phyloP scores from a whole-genome alignment of 2,797 vertebrate species.

The Parauchenoglanis punctatus region DNA sequence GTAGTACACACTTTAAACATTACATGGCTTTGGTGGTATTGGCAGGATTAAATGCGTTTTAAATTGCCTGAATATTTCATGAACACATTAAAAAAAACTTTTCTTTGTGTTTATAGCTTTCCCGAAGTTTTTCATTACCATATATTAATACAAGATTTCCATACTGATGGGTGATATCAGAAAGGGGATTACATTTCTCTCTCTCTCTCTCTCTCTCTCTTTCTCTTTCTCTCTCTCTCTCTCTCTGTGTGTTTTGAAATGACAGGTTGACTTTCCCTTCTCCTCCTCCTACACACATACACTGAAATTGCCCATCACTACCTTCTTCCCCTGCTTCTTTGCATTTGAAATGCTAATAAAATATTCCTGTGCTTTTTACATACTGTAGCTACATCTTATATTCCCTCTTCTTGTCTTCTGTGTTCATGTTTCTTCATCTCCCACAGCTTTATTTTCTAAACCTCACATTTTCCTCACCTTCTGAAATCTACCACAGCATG shows the following conservation, averaged over 20 bases:
- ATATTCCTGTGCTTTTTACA: conserved; percentile 46
- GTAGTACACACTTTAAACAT: background rate
- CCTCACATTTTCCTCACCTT: background rate
- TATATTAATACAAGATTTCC: conserved; percentile 52
- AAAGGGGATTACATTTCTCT: background rate
- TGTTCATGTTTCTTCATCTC: background rate
- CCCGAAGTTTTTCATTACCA: conserved; percentile 32
- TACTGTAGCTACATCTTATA: conserved; percentile 41
- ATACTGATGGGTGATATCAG: conserved; percentile 40
- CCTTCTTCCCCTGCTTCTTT: conserved; percentile 34
- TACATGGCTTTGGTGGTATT: background rate
- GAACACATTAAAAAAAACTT: background rate
- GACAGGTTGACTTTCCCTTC: conserved; percentile 5
- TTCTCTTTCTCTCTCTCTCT: too few species aligned
- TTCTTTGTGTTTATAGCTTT: background rate
- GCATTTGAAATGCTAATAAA: conserved; percentile 71
- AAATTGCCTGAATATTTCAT: background rate
- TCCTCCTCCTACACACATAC: conserved; percentile 54
- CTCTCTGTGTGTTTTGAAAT: background rate
- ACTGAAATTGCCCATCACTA: background rate
- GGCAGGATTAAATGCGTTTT: background rate
- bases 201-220: too few species aligned
- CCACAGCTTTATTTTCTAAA: background rate
- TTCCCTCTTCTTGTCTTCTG: background rate
- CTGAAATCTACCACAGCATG: background rate